A percentile compares a stretch with the other conserved stretches of the same genome.
Conservation (phyloP, 1,140 invertebrate species). For the Pseudoatta argentina region DNA sequence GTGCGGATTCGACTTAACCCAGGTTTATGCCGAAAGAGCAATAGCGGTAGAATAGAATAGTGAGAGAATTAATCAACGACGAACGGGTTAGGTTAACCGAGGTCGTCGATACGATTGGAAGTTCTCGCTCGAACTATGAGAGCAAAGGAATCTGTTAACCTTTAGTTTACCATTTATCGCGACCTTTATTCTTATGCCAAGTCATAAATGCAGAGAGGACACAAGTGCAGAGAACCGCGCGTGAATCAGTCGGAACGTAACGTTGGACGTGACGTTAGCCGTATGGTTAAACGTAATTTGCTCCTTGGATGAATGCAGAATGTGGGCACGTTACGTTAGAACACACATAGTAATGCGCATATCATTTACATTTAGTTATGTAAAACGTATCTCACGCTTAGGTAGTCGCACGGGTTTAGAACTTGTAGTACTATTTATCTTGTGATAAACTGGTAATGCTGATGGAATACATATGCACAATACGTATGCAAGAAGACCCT, state of each 20-base stretch:
- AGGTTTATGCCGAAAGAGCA: slow-evolving; percentile 35
- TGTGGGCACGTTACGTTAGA: slow-evolving; percentile 26
- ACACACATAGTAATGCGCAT: slow-evolving; percentile 40
- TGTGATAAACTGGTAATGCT: not conserved
- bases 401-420: slow-evolving; percentile 11
- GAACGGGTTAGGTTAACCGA: slow-evolving; percentile 41
- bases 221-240: not conserved
- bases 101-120: slow-evolving; percentile 48
- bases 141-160: slow-evolving; percentile 13
- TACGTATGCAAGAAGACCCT: not conserved
- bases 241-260: not conserved
- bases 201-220: not conserved
- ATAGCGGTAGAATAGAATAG: slow-evolving; percentile 29
- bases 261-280: not conserved
- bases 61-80: slow-evolving; percentile 39
- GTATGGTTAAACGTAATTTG: slow-evolving; percentile 51
- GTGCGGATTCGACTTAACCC: slow-evolving; percentile 33
- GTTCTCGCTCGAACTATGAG: not conserved
- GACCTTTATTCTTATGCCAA: slow-evolving; percentile 38
- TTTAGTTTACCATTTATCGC: slow-evolving; percentile 34
- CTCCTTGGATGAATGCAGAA: slow-evolving; percentile 11
- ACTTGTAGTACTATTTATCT: slow-evolving; percentile 16
- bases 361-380: slow-evolving; percentile 61
- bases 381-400: slow-evolving; percentile 22
- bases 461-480: slow-evolving; percentile 16